Evolutionary conservation across 2,888 invertebrate species (phyloP), one percentile per base, ranked within the genome.

Genomic region (Pammene fasciana): DNA sequence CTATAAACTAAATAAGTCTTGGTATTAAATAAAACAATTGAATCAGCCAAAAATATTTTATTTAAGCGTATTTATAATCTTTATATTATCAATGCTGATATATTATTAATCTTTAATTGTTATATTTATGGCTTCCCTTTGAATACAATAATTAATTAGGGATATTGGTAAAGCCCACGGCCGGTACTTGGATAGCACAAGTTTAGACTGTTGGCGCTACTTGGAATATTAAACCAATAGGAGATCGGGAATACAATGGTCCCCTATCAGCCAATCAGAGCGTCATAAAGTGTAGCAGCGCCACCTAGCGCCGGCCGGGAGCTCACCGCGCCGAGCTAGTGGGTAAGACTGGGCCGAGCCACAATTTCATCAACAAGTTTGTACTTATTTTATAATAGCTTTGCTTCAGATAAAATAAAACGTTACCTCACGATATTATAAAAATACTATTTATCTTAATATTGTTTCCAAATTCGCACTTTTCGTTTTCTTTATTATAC

Each of bases 51-150:
- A 93, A 93, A 93, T 93, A 93, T 92, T 92, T 92, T 92, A 92
- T 92, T 92, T 92, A 93, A 93, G 93, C 93, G 92, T 93, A 92
- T 91, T 92, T 91, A 91, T 92, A 91, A 90, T 89, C 86, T 92
- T 90, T 89, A 91, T 91, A 90, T 86, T 87, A 91, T 90, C 89
- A 86, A 91, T 92, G 89, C 86, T 87, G 90, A 92, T 92, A 92
- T 92, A 92, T 92, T 92, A 91, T 89, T 88, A 89, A 88, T 84
- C 86, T 91, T 89, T 90, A 91, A 84, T 80, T 84, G 90, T 92
- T 91, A 86, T 88, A 88, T 84, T 84, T 84, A 90, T 90, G 89
- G 90, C 89, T 88, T 88, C 82, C 89, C 86, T 82, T 81, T 76
- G 79, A 84, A 83, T 85, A 86, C 78, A 85, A 70, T 68, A 59